Base-by-base conservation (phyloP, 2,113 vertebrate species). In the Rhizomys pruinosus region DNA sequence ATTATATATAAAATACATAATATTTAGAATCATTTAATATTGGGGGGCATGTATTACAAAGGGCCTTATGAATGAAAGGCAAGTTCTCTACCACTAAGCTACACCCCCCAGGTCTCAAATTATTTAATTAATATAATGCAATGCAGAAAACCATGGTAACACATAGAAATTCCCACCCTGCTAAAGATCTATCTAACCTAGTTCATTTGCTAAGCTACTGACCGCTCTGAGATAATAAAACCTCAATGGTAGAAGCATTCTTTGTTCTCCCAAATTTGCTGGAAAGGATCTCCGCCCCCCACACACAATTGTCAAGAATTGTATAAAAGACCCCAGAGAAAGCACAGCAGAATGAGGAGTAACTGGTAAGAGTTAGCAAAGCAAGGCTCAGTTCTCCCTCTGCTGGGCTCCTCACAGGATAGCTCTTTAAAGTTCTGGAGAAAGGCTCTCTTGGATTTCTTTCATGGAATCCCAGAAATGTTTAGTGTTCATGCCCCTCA, bases 331-430 rank as follows among this genome's bases (percentile, higher is more conserved):
- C 22, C 5, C 29, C 2, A 4, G 29, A 44, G 32, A 74, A 44
- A 73, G n/a, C 34, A 57, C 27, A 86, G 61, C 16, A 85, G 7
- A 72, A 59, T 55, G 23, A 94, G 42, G 55, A 84, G 71, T 79
- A 86, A 79, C 2, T 57, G 57, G 29, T 59, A 3, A 87, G 87
- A 94, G 91, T 59, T 27, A 37, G 44, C 39, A 95, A 94, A 97
- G 74, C 61, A 80, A 59, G 80, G 92, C 39, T 87, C 91, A 47
- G 91, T 23, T 90, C 96, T 78, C 97, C 97, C 97, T 94, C 97
- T 98, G 94, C 97, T 97, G 97, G n/a, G 97, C 42, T 92, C 23
- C 47, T 19, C 0, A 27, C 1, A 89, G 87, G 79, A 97, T 42
- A 81, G 90, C 95, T 68, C 73, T 81, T 84, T 61, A 42, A 44